Percentiles rank a stretch among this genome's conserved stretches.
phyloP scores from a whole-genome alignment of 2,888 invertebrate species.

The Erebia epiphron region DNA sequence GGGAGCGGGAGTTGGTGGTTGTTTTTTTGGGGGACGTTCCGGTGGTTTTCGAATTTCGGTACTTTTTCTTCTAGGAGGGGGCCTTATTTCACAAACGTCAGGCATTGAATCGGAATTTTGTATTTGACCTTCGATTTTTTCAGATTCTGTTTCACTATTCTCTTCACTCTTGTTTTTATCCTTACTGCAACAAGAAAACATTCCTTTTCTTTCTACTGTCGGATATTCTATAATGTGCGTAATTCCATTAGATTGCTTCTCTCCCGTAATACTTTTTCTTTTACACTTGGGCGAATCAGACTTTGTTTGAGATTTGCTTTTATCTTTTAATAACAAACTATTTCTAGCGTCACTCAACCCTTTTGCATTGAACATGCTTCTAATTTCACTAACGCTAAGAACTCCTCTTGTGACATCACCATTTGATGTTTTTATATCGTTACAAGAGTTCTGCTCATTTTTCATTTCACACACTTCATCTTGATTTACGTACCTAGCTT shows the following conservation, averaged over 20 bases:
- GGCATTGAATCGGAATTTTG: slow-evolving; percentile 74
- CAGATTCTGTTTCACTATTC: slow-evolving; percentile 66
- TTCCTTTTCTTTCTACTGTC: slow-evolving; percentile 87
- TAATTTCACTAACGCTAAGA: slow-evolving; percentile 80
- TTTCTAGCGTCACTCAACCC: slow-evolving; percentile 78
- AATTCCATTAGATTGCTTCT: slow-evolving; percentile 71
- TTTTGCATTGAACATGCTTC: slow-evolving; percentile 78
- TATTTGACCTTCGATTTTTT: slow-evolving; percentile 62
- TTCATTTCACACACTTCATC: slow-evolving; percentile 64
- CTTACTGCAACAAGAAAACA: slow-evolving; percentile 88
- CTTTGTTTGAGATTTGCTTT: slow-evolving; percentile 65
- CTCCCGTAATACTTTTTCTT: slow-evolving; percentile 67
- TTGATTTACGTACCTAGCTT: slow-evolving; percentile 68
- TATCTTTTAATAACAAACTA: slow-evolving; percentile 76
- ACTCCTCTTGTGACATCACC: slow-evolving; percentile 83
- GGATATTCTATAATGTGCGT: slow-evolving; percentile 87
- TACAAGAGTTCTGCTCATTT: slow-evolving; percentile 48
- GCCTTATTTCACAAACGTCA: slow-evolving; percentile 81
- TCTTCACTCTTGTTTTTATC: slow-evolving; percentile 81
- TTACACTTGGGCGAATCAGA: slow-evolving; percentile 75
- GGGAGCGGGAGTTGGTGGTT: slow-evolving; percentile 74
- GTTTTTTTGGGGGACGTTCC: slow-evolving; percentile 86
- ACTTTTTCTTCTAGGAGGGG: slow-evolving; percentile 84
- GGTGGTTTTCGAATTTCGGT: slow-evolving; percentile 83
- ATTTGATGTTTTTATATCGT: slow-evolving; percentile 62